Base-by-base conservation (phyloP, 2,888 invertebrate genomes). In the Lithophane ornitopus region DNA sequence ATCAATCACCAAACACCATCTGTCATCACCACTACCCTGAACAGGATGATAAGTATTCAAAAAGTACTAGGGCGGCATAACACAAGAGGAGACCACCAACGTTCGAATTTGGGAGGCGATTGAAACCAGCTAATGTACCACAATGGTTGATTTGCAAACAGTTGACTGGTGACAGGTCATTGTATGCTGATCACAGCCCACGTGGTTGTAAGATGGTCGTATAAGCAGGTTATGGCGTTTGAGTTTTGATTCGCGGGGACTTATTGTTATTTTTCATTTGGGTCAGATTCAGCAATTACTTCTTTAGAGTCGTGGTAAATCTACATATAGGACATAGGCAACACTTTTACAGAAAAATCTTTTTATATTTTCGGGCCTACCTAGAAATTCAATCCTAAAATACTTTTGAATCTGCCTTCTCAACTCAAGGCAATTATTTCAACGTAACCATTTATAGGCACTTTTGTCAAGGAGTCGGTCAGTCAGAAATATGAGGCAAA, bases 141-240 rank as follows among this genome's bases (percentile, higher is more conserved):
- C 91, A 91, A 92, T 92, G 93, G 91, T 92, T 94, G 94, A 96
- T 95, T 96, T 96, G 96, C 95, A 95, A 95, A 95, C 95, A 94
- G 94, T 91, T 92, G 92, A 56, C 68, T 82, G 81, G 84, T 88
- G 91, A 90, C 87, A 91, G 94, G 93, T 93, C 94, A 95, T 96
- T 96, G 95, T 96, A 96, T 96, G 95, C 89, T 95, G 96, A 96
- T 95, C 89, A 80, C 90, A 78, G 85, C 88, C 88, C 89, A 83
- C 87, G 87, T 85, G 85, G 63, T 49, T 34, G 61, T 68, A 22
- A 80, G 84, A 84, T 84, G 81, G 69, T 52, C 63, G 75, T 68
- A 70, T 70, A 81, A 83, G 82, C 85, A 85, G 70, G 85, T 81
- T 82, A 77, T 76, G 67, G 68, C 54, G 54, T 78, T 68, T 77